Evolutionary conservation across 2,888 invertebrate species (phyloP).

Genomic region (Drosophila ezoana): DNA sequence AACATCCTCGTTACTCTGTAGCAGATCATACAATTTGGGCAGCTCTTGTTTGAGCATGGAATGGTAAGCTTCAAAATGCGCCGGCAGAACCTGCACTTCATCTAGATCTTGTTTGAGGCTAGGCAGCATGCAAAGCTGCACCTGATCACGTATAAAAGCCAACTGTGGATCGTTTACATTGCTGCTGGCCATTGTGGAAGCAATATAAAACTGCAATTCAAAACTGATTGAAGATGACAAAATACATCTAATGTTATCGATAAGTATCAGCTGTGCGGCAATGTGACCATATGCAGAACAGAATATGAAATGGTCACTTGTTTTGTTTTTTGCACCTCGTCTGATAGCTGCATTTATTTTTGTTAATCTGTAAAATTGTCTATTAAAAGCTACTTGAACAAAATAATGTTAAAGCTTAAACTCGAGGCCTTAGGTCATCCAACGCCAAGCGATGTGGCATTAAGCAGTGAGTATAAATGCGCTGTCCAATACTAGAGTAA

Average conservation of each 20-base stretch:
- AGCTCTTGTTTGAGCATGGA: slow-evolving; percentile 65
- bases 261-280: slow-evolving; percentile 18
- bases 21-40: slow-evolving; percentile 76
- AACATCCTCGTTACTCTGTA: slow-evolving; percentile 60
- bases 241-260: slow-evolving; percentile 11
- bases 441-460: slow-evolving; percentile 89
- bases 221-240: not conserved
- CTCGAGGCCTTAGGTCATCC: slow-evolving; percentile 92
- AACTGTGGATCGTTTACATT: slow-evolving; percentile 14
- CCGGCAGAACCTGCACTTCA: slow-evolving; percentile 56
- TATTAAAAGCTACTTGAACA: slow-evolving; percentile 22
- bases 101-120: slow-evolving; percentile 77
- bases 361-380: slow-evolving; percentile 16
- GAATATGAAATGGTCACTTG: slow-evolving; percentile 11
- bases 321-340: slow-evolving; percentile 1
- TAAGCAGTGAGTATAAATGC: slow-evolving; percentile 87
- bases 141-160: slow-evolving; percentile 48
- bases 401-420: slow-evolving; percentile 90
- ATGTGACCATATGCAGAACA: slow-evolving; percentile 12
- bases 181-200: slow-evolving; percentile 29
- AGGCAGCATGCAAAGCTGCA: slow-evolving; percentile 75
- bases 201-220: not conserved
- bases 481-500: not conserved
- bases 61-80: slow-evolving; percentile 73
- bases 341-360: not conserved